Conservation (phyloP, 1,140 invertebrate genomes). For the Cecropterus lyciades region DNA sequence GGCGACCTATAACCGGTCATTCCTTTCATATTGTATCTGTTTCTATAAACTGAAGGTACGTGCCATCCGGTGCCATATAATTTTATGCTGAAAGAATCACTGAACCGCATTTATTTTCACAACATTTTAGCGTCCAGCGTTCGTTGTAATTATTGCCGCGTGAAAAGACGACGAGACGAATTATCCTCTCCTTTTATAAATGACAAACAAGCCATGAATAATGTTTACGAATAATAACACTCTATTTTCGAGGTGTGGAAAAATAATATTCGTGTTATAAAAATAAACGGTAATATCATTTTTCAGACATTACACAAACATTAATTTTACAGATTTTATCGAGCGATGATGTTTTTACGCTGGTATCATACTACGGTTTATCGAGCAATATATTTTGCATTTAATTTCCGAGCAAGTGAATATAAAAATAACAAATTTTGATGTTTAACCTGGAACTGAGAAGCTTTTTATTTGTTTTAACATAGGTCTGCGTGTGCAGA, state of each 20-base stretch:
- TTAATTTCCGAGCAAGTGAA: no score
- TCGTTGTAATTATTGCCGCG: slow-evolving; percentile 46
- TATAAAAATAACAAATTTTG: no score
- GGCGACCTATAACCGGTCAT: slow-evolving; percentile 6
- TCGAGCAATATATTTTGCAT: no score
- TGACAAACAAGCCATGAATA: slow-evolving; percentile 28
- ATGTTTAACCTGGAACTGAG: no score
- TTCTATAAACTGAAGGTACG: slow-evolving; percentile 20
- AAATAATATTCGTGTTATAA: not conserved
- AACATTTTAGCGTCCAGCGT: slow-evolving; percentile 51
- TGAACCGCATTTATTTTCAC: slow-evolving; percentile 53
- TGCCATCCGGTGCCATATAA: slow-evolving; percentile 25
- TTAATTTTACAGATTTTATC: no score
- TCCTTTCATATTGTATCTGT: slow-evolving; percentile 32
- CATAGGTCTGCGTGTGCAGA: no score
- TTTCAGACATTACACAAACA: no score
- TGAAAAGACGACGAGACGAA: slow-evolving; percentile 30
- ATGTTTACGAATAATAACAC: slow-evolving; percentile 5
- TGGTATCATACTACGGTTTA: no score
- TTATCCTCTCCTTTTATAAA: slow-evolving; percentile 29
- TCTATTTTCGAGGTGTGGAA: not conserved
- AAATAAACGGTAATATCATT: no score
- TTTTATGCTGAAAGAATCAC: slow-evolving; percentile 50
- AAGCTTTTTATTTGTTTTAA: no score
- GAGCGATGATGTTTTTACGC: no score